These are phyloP conservation scores for Tethya wilhelma DNA, from an alignment of 37 sponge, comb jelly and placozoan genomes.

Conservation along the genomic window DNA sequence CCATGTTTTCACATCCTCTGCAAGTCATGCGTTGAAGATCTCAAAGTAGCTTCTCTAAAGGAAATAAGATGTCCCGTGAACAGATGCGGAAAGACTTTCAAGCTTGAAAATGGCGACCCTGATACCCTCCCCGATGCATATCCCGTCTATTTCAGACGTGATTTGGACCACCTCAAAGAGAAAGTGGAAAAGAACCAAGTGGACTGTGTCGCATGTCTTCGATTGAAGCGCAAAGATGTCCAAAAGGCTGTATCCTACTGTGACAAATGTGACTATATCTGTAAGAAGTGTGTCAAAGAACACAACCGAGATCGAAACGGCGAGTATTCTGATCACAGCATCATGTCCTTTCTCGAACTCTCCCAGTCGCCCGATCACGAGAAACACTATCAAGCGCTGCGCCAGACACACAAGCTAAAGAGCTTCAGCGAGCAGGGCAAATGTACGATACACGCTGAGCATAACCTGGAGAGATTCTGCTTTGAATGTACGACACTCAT, in stretches of 20 bases:
- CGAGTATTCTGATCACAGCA: not conserved
- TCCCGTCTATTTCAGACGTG: not conserved
- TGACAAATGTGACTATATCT: not conserved
- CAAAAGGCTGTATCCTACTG: not conserved
- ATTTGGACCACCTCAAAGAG: not conserved
- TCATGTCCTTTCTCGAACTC: not conserved
- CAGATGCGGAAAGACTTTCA: not conserved
- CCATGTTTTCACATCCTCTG: constrained; percentile 16
- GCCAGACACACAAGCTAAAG: not conserved
- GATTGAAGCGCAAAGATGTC: not conserved
- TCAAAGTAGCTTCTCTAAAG: not conserved
- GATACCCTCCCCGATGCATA: constrained; percentile 6
- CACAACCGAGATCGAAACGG: not conserved
- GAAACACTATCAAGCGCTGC: not conserved
- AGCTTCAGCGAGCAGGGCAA: not conserved
- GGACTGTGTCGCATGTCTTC: not conserved
- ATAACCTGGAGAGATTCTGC: not conserved
- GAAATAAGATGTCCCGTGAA: not conserved
- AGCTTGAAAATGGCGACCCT: not conserved
- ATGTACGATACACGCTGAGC: not conserved
- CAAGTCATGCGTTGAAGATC: not conserved
- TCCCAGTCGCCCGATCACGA: not conserved
- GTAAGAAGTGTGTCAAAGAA: not conserved
- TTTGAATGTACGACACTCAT: not conserved
- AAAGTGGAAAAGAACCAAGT: not conserved